Evolutionary conservation across 2,888 invertebrate genomes (phyloP), one percentile per base, ranked within the genome.

Genomic region (Dryobota labecula): DNA sequence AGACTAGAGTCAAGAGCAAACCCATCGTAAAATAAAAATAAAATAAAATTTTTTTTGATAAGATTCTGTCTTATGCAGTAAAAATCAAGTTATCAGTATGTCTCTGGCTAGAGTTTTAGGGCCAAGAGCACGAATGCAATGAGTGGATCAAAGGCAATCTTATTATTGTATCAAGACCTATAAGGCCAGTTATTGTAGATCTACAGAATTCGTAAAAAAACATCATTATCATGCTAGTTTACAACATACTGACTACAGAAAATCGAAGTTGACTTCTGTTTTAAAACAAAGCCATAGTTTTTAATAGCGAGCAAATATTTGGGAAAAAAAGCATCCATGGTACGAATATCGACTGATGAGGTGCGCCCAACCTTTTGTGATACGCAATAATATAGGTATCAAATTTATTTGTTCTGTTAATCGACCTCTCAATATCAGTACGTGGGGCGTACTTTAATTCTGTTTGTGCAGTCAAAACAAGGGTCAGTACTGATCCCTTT

Each of bases 391-490:
- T 78, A 79, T 77, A 78, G 70, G 80, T 88, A 90, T 88, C 83
- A 84, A 86, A 87, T 90, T 85, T 91, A 87, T 91, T 92, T 91
- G 88, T 76, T 80, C 78, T 88, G 92, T 88, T 91, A 94, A 94
- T 92, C 91, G 93, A 91, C 88, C 93, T 91, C 85, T 87, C 87
- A 89, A 91, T 93, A 92, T 92, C 89, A 84, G 87, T 87, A 88
- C 86, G 86, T 88, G 90, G 90, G 88, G 92, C 86, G 91, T 89
- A 89, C 90, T 93, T 93, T 93, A 94, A 94, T 94, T 93, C 92
- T 94, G 92, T 94, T 94, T 94, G 93, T 89, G 86, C 92, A 91
- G 90, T 90, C 92, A 92, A 94, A 94, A 94, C 94, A 93, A 92
- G 93, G 94, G 93, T 89, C 84, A 82, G 86, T 70, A 69, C 80